Evolutionary conservation across 92 coral and sea anemone genomes (phyloP).

Genomic region (Phenganax marumi): DNA sequence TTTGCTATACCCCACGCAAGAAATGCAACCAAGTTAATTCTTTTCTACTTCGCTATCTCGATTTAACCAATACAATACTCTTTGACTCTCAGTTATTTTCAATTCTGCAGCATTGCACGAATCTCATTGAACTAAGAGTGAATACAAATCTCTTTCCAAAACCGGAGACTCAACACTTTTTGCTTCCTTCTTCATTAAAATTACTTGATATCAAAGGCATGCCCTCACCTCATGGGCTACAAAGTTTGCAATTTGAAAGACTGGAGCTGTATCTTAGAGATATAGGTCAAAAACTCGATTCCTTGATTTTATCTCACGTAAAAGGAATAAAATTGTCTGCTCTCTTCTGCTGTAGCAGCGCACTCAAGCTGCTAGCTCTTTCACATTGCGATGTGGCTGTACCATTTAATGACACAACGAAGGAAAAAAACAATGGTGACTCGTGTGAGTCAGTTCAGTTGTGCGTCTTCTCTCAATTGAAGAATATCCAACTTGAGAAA

Average conservation of each 20-base stretch:
- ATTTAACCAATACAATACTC: not conserved
- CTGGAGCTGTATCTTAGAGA: not conserved
- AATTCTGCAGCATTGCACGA: not conserved
- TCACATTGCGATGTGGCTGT: not conserved
- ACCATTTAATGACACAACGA: not conserved
- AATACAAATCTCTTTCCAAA: not conserved
- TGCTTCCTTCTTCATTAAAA: not conserved
- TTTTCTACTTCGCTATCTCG: constrained; percentile 2
- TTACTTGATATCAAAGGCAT: not conserved
- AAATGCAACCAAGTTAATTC: not conserved
- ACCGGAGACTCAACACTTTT: not conserved
- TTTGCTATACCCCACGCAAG: not conserved
- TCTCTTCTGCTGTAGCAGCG: not conserved
- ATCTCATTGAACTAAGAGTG: not conserved
- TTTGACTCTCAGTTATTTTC: not conserved
- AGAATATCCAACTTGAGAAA: not conserved
- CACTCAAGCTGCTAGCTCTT: not conserved
- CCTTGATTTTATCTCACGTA: not conserved
- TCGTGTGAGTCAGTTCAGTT: not conserved
- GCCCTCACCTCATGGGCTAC: too few species aligned
- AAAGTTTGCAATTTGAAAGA: not conserved
- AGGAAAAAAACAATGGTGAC: not conserved
- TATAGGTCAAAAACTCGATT: not conserved
- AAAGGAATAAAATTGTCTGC: not conserved
- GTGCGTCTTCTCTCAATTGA: not conserved